Evolutionary conservation across 1,140 invertebrate genomes (phyloP).

Genomic region (Pseudachorutes palmiensis): DNA sequence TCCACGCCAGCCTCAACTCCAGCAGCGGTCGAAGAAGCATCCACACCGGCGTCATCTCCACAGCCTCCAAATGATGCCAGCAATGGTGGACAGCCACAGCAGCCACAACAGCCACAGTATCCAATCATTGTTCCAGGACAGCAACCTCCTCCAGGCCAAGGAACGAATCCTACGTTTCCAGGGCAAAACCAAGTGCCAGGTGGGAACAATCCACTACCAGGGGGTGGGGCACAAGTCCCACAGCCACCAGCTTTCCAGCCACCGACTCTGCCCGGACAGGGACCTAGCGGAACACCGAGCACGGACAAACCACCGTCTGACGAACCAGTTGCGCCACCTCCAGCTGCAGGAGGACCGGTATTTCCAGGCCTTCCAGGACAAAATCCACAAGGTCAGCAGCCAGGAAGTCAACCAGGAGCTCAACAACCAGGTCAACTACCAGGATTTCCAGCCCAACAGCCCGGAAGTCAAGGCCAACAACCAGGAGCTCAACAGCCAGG

Average conservation of each 20-base stretch:
- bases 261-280: conserved; percentile 15
- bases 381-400: conserved; percentile 10
- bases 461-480: background rate
- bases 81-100: no score
- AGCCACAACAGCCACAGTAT: background rate
- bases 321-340: background rate
- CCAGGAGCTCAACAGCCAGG: conserved; percentile 8
- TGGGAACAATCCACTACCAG: background rate
- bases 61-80: conserved; percentile 16
- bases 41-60: background rate
- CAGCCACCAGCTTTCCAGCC: background rate
- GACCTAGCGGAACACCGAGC: background rate
- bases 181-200: background rate
- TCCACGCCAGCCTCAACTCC: background rate
- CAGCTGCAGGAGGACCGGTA: conserved; percentile 5
- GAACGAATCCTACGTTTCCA: background rate
- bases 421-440: conserved; percentile 4
- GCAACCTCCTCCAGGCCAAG: background rate
- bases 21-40: background rate
- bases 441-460: background rate
- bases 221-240: background rate
- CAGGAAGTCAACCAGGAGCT: background rate
- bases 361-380: background rate
- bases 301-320: background rate
- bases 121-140: background rate